phyloP scores from a whole-genome alignment of 2,888 invertebrate genomes.

The Autographa pulchrina region DNA sequence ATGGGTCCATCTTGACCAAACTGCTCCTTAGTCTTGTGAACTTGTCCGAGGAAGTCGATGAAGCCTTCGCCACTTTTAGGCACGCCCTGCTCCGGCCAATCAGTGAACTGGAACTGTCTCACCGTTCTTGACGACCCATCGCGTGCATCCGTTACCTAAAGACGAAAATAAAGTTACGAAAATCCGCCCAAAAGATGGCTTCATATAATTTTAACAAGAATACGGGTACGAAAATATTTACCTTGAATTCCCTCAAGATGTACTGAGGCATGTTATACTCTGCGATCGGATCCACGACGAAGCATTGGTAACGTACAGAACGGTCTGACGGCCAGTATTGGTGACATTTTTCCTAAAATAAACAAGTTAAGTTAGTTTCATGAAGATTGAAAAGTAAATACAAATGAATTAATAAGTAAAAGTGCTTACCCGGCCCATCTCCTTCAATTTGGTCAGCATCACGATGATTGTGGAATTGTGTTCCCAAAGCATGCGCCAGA shows the following conservation, averaged over 20 bases:
- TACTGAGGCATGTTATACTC: constrained; percentile 99
- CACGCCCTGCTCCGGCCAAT: constrained; percentile 99
- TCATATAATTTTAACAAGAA: not conserved
- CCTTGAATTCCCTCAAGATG: constrained; percentile 99
- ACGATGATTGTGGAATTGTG: constrained; percentile 99
- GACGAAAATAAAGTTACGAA: not conserved
- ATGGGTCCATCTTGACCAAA: constrained; percentile 99
- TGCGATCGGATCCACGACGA: constrained; percentile 99
- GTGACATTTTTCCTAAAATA: constrained; percentile 97
- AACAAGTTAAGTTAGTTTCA: constrained; percentile 33
- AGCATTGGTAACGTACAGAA: constrained; percentile 98
- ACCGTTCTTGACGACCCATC: constrained; percentile 99
- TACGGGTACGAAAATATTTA: not conserved
- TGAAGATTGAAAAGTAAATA: not conserved
- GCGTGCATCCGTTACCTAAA: constrained; percentile 97
- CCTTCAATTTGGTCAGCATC: constrained; percentile 99
- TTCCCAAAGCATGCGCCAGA: constrained; percentile 99
- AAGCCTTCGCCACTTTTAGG: constrained; percentile 99
- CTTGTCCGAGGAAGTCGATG: constrained; percentile 99
- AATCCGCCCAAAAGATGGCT: not conserved
- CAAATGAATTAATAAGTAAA: not conserved
- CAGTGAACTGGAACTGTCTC: constrained; percentile 98
- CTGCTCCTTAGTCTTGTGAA: constrained; percentile 99
- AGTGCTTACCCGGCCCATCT: constrained; percentile 97
- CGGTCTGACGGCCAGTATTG: constrained; percentile 99